Evolutionary conservation across 2,797 vertebrate species (phyloP).

Genomic region (Darevskia nairensis): DNA sequence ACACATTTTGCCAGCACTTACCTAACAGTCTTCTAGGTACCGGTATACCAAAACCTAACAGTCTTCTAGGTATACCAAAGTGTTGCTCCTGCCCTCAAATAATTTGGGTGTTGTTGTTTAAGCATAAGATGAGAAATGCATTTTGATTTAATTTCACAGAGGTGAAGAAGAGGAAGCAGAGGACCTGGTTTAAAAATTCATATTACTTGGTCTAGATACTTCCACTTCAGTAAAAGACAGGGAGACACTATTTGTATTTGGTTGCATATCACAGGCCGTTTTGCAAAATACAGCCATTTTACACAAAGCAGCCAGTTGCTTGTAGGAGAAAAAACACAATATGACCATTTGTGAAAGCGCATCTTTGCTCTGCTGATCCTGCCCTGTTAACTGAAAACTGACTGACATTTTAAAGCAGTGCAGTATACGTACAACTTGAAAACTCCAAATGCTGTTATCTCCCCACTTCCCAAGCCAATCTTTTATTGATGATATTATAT

Average conservation of each 20-base stretch:
- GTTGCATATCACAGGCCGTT: background rate
- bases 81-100: no score
- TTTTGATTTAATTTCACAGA: background rate
- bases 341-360: background rate
- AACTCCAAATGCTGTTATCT: background rate
- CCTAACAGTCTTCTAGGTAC: background rate
- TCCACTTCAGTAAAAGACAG: no score
- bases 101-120: background rate
- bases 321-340: background rate
- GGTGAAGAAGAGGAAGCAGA: background rate
- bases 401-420: slow-evolving; percentile 3
- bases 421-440: background rate
- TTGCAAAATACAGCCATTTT: background rate
- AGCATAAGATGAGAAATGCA: background rate
- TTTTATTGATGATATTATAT: background rate
- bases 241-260: background rate
- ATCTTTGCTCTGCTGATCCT: background rate
- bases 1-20: background rate
- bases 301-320: background rate
- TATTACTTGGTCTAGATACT: background rate
- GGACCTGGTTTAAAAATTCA: background rate
- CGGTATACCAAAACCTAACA: no score
- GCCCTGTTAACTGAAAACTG: background rate
- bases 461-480: background rate
- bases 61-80: background rate